Evolutionary conservation across 1,140 invertebrate species (phyloP).

Genomic region (Drosophila seguyi): DNA sequence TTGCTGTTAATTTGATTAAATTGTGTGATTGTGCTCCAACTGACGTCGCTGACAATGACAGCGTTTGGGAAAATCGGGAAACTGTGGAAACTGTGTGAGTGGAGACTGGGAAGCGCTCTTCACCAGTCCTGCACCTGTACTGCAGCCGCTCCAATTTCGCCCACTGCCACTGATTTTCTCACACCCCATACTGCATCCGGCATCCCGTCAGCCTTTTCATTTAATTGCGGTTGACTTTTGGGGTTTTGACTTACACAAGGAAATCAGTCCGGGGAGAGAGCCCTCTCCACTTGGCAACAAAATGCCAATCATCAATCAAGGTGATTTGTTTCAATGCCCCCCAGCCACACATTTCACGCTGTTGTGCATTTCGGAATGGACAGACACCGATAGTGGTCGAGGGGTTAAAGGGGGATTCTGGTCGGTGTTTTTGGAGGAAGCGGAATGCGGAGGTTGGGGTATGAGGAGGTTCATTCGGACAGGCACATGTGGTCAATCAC

Average conservation of each 20-base stretch:
- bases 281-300: conserved; percentile 58
- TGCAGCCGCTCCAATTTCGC: conserved; percentile 49
- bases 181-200: conserved; percentile 14
- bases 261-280: conserved; percentile 8
- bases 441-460: conserved; percentile 1
- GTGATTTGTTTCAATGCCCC: conserved; percentile 82
- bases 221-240: conserved; percentile 83
- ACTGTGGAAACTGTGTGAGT: background rate
- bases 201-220: conserved; percentile 65
- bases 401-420: background rate
- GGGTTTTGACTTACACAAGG: conserved; percentile 63
- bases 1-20: conserved; percentile 67
- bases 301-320: conserved; percentile 83
- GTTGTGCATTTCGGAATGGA: conserved; percentile 76
- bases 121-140: conserved; percentile 17
- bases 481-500: conserved; percentile 80
- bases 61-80: conserved; percentile 15
- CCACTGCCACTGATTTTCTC: conserved; percentile 18
- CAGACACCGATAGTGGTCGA: conserved; percentile 52
- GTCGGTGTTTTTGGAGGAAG: background rate
- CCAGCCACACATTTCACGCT: conserved; percentile 79
- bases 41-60: conserved; percentile 55
- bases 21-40: conserved; percentile 12
- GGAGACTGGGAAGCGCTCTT: background rate
- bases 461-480: conserved; percentile 51